These are phyloP conservation scores for Papilio dardanus DNA, from an alignment of 1,140 invertebrate genomes.

Conservation along the genomic window DNA sequence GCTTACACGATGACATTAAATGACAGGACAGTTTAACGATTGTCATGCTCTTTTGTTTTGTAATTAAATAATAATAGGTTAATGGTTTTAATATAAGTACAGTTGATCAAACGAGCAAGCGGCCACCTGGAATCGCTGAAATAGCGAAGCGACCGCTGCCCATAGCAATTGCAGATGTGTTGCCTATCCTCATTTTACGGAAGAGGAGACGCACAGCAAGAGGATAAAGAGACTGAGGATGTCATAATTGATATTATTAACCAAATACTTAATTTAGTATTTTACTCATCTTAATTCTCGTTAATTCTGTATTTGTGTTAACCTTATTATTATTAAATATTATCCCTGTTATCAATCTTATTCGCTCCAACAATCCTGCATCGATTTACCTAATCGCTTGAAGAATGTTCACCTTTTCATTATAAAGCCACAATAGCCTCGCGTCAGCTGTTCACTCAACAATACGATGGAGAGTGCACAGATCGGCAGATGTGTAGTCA, in stretches of 20 bases:
- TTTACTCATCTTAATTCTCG: background rate
- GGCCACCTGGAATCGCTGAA: no score
- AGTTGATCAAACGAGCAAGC: no score
- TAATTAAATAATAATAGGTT: background rate
- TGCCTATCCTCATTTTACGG: no score
- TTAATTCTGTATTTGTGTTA: background rate
- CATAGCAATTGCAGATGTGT: no score
- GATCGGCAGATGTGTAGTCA: constrained; percentile 3
- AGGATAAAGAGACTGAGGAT: no score
- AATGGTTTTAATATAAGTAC: background rate
- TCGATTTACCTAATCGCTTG: constrained; percentile 33
- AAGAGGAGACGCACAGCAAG: no score
- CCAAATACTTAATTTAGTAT: no score
- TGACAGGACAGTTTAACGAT: constrained; percentile 33
- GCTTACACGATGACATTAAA: constrained; percentile 33
- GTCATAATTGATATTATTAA: no score
- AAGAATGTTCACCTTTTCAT: constrained; percentile 34
- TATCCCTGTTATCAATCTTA: background rate
- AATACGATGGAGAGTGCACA: background rate
- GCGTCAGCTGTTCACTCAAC: constrained; percentile 32
- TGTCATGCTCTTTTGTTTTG: constrained; percentile 36
- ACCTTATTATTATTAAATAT: background rate
- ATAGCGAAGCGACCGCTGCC: no score
- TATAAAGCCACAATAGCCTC: background rate
- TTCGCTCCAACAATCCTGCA: background rate